Evolutionary conservation across 2,113 vertebrate species (phyloP), one percentile per base, ranked within the genome.

Genomic region (Gallinago undulata): DNA sequence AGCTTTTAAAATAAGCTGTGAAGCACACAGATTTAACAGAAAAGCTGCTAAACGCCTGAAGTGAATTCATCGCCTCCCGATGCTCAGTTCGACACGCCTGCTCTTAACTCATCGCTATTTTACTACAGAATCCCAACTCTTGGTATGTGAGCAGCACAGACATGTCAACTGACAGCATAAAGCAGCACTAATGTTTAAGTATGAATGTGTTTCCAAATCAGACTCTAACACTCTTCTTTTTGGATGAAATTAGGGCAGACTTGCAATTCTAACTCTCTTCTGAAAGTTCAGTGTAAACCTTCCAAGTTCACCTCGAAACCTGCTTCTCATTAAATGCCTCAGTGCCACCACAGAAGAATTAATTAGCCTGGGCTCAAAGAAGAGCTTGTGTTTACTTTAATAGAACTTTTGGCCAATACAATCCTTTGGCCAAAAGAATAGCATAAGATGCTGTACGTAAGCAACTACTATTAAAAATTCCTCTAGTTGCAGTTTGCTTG

Each of bases 121-220:
- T 13, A 31, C 9, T 43, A 13, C n/a, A 73, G 18, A 39, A 48
- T 3, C n/a, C 27, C 30, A 43, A n/a, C 33, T 15, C 55, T 41
- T 18, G 19, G 31, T n/a, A 37, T n/a, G 14, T 9, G 4, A 41
- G 17, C 67, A 50, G 28, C 63, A 74, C 10, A 37, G 31, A 30
- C 11, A 28, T 0, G 3, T 12, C 59, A n/a, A 16, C 14, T 18
- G 6, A 28, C 47, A n/a, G 11, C 53, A 12, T 8, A 15, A 41
- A n/a, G 30, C 1, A 30, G 51, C 35, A 37, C 11, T 14, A 11
- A 48, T 1, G 2, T 33, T 43, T 7, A n/a, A 45, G 12, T 19
- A 37, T 8, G 2, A 51, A 45, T 10, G 13, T 2, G 5, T 43
- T 70, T 51, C 19, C 57, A 55, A 13, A 47, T 80, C 80, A 37